Evolutionary conservation across 2,888 invertebrate genomes (phyloP).

Genomic region (Leptinotarsa tumamoca): DNA sequence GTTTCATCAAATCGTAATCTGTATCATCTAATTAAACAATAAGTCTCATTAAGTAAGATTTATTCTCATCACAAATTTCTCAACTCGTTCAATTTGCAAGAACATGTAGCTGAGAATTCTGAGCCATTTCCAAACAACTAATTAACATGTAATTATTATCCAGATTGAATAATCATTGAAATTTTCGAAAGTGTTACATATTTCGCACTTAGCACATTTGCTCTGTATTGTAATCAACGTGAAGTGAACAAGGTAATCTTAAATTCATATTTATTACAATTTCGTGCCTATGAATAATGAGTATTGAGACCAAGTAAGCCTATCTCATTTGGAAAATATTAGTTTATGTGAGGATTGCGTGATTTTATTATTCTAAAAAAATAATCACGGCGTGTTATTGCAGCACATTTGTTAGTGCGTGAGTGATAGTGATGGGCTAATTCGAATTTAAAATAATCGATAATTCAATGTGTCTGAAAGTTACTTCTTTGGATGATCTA

Average conservation of each 20-base stretch:
- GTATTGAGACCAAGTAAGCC: not conserved
- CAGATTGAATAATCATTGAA: conserved; percentile 24
- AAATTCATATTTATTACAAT: conserved; percentile 14
- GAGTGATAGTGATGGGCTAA: too few species aligned
- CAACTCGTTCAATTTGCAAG: conserved; percentile 46
- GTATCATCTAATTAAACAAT: conserved; percentile 39
- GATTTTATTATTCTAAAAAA: not conserved
- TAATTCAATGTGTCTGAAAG: too few species aligned
- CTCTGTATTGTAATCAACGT: conserved; percentile 25
- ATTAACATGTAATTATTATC: conserved; percentile 49
- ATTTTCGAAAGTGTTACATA: conserved; percentile 25
- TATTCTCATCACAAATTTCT: conserved; percentile 43
- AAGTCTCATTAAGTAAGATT: conserved; percentile 44
- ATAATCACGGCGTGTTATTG: not conserved
- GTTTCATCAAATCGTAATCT: conserved; percentile 11
- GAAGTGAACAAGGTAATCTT: not conserved
- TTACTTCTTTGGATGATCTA: too few species aligned
- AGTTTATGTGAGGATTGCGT: not conserved
- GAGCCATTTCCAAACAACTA: conserved; percentile 50
- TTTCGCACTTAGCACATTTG: conserved; percentile 26
- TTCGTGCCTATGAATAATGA: conserved; percentile 6
- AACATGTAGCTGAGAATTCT: conserved; percentile 48
- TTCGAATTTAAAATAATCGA: too few species aligned
- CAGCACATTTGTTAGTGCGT: not conserved
- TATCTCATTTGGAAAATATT: not conserved